Conservation (phyloP, 2,797 vertebrate genomes). For the Avahi laniger region DNA sequence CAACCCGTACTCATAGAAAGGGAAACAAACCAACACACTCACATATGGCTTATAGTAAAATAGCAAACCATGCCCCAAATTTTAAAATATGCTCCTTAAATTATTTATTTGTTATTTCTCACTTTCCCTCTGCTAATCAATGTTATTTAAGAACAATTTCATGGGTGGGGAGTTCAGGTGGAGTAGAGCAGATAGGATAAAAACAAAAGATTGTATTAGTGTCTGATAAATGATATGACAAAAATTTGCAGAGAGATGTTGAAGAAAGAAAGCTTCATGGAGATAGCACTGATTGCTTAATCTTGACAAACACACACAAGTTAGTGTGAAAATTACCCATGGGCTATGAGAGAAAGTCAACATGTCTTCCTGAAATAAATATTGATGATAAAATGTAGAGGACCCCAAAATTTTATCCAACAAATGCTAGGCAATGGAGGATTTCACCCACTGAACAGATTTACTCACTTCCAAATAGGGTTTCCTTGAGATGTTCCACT, state of each 20-base stretch:
- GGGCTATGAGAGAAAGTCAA: not conserved
- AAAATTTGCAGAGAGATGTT: not conserved
- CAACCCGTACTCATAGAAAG: constrained; percentile 9
- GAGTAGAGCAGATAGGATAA: not conserved
- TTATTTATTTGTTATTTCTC: constrained; percentile 24
- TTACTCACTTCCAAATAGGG: not conserved
- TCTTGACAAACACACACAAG: not conserved
- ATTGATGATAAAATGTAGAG: not conserved
- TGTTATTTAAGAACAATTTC: constrained; percentile 4
- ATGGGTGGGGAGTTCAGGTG: not conserved
- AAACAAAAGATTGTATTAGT: not conserved
- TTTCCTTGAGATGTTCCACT: not conserved
- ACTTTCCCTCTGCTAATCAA: not conserved
- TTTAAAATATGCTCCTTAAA: constrained; percentile 12
- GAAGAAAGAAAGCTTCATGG: not conserved
- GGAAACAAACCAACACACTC: not conserved
- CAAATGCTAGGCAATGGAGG: not conserved
- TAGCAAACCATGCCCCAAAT: not conserved
- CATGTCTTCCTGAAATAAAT: not conserved
- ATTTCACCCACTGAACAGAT: not conserved
- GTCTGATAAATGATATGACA: not conserved
- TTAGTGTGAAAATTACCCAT: not conserved
- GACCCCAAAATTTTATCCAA: not conserved
- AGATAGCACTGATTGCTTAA: not conserved
- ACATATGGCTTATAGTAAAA: not conserved